phyloP scores from a whole-genome alignment of 2,797 vertebrate species.

The Platyrinchus mystaceus region DNA sequence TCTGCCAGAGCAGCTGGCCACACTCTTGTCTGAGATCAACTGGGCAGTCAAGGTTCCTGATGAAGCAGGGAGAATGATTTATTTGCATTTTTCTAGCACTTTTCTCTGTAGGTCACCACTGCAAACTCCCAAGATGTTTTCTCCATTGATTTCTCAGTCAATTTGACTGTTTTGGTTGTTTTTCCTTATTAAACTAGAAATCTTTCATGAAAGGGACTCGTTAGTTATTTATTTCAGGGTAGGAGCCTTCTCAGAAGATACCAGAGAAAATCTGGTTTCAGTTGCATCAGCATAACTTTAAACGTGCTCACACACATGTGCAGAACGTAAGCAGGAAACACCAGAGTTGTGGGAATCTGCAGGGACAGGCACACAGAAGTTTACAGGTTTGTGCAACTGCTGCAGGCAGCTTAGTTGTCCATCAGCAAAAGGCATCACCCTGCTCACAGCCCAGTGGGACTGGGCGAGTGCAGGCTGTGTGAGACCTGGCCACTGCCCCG shows the following conservation, averaged over 20 bases:
- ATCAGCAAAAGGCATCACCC: not conserved
- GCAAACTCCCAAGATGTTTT: not conserved
- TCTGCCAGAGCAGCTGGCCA: not conserved
- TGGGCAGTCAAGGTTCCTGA: not conserved
- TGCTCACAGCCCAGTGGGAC: not conserved
- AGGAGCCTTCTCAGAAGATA: not conserved
- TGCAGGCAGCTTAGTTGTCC: not conserved
- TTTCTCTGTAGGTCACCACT: not conserved
- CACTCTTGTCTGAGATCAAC: not conserved
- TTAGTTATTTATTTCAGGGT: not conserved
- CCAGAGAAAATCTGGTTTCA: not conserved
- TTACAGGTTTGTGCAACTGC: not conserved
- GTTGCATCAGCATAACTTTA: not conserved
- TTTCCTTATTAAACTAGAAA: not conserved
- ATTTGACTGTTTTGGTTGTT: not conserved
- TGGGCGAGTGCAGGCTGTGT: not conserved
- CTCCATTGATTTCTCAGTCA: too few relatives aligned
- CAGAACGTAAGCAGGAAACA: not conserved
- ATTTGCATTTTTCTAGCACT: not conserved
- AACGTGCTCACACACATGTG: not conserved
- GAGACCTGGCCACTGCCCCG: accelerated
- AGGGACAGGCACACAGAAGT: not conserved
- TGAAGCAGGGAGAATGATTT: not conserved
- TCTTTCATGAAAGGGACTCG: not conserved
- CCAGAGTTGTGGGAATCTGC: not conserved